Conservation (phyloP, 2,888 invertebrate species). For the Heliconius erato region DNA sequence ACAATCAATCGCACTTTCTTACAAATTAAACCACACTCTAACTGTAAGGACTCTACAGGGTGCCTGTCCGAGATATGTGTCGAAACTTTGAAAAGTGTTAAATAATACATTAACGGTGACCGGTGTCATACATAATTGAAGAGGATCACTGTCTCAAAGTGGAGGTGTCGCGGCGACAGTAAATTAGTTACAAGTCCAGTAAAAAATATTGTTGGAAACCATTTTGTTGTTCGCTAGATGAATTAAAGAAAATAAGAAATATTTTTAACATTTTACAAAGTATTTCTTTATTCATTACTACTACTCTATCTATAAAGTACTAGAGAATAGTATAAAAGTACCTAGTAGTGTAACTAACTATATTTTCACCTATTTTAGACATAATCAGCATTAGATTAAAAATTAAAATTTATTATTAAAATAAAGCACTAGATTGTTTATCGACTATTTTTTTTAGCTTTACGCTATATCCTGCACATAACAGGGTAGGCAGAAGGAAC, state of each 20-base stretch:
- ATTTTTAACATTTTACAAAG: neutral
- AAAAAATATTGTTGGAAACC: neutral
- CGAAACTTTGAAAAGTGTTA: slow-evolving; percentile 78
- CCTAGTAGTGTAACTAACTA: no score
- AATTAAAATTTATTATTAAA: no score
- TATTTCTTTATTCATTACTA: neutral
- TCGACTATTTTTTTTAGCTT: no score
- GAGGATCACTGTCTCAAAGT: slow-evolving; percentile 55
- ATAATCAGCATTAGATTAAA: no score
- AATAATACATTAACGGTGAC: slow-evolving; percentile 80
- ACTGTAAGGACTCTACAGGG: slow-evolving; percentile 69
- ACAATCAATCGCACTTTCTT: slow-evolving; percentile 32
- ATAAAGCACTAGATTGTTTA: no score
- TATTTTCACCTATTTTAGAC: no score
- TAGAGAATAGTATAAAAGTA: no score
- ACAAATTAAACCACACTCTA: slow-evolving; percentile 55
- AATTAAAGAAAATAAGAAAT: neutral
- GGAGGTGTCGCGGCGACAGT: slow-evolving; percentile 41
- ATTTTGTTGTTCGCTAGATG: neutral
- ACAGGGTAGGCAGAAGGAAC: no score
- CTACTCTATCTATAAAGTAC: no score
- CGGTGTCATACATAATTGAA: slow-evolving; percentile 79
- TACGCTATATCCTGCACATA: no score
- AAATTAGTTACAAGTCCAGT: slow-evolving; percentile 28
- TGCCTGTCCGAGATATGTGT: slow-evolving; percentile 72